phyloP scores from a whole-genome alignment of 2,113 vertebrate species.

The Psittacus erithacus region DNA sequence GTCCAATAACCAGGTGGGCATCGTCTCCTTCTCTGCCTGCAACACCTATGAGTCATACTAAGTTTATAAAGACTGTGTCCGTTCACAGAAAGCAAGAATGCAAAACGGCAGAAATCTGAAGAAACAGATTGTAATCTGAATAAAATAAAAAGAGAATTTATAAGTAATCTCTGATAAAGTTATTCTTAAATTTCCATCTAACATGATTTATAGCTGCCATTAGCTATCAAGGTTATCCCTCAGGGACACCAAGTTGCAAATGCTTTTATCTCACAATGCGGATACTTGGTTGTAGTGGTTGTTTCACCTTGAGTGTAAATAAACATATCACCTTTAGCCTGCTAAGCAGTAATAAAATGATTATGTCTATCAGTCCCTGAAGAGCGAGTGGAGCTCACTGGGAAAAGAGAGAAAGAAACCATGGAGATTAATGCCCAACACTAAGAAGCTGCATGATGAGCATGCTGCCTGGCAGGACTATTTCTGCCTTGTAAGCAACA shows the following conservation, averaged over 20 bases:
- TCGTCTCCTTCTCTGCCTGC: background rate
- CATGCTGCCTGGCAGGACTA: background rate
- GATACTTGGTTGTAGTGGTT: background rate
- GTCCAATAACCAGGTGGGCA: background rate
- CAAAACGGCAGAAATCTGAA: background rate
- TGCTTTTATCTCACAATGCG: background rate
- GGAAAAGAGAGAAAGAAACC: background rate
- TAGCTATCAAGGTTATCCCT: background rate
- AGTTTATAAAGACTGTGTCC: background rate
- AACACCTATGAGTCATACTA: background rate
- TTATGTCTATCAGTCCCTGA: background rate
- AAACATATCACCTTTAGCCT: background rate
- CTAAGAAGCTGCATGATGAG: rapidly evolving
- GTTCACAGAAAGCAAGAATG: background rate
- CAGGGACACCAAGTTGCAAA: background rate
- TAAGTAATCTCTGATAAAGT: background rate
- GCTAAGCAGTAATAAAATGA: background rate
- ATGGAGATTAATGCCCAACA: background rate
- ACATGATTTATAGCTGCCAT: background rate
- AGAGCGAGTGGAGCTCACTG: background rate
- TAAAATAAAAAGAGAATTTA: background rate
- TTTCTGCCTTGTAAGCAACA: background rate
- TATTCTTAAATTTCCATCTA: background rate
- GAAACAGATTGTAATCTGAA: background rate
- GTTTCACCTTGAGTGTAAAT: background rate